These are phyloP conservation scores for Eublepharis macularius DNA, from an alignment of 2,113 vertebrate genomes.

Conservation along the genomic window DNA sequence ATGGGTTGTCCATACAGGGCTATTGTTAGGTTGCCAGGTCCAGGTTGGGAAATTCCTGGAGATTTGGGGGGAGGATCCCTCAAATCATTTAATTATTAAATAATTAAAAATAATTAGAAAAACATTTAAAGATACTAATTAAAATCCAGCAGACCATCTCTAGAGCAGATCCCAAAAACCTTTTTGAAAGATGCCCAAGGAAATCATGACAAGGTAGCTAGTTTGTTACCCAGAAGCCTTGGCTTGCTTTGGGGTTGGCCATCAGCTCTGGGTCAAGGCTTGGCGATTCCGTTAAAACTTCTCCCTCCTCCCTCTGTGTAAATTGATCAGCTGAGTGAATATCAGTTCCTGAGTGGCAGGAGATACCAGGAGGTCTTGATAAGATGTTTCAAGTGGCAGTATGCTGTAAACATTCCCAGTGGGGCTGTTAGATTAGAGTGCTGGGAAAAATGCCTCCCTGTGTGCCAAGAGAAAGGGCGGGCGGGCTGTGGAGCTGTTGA, in stretches of 20 bases:
- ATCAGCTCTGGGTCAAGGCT: conserved; percentile 22
- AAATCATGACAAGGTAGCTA: conserved; percentile 35
- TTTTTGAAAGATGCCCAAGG: not conserved
- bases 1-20: too few relatives aligned
- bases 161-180: not conserved
- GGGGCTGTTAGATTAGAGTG: conserved; percentile 76
- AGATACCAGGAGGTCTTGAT: conserved; percentile 70
- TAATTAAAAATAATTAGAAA: too few relatives aligned
- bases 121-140: too few relatives aligned
- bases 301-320: conserved; percentile 43
- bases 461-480: not conserved
- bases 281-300: not conserved
- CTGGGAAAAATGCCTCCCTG: conserved; percentile 76
- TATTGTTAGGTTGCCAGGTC: too few relatives aligned
- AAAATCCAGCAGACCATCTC: not conserved
- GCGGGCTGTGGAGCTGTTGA: conserved; percentile 61
- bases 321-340: conserved; percentile 1
- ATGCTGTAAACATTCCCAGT: conserved; percentile 85
- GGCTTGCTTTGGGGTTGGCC: conserved; percentile 17
- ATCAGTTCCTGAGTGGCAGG: conserved; percentile 54
- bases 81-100: too few relatives aligned
- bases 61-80: too few relatives aligned
- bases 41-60: too few relatives aligned
- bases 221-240: not conserved
- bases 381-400: conserved; percentile 78